These are phyloP conservation scores for Noctua pronuba DNA, from an alignment of 2,888 invertebrate species.

Conservation along the genomic window DNA sequence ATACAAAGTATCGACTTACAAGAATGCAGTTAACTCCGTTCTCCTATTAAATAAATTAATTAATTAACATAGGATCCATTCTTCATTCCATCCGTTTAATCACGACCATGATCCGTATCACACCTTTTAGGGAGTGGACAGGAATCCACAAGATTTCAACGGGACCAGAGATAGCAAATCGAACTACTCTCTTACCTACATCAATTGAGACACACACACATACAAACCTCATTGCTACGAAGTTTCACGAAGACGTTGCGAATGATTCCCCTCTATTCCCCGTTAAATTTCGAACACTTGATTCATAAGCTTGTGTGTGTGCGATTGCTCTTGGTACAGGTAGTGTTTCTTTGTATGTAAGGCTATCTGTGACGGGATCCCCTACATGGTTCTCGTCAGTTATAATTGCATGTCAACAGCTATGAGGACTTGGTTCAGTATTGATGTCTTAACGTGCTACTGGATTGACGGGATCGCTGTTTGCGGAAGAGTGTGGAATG, in stretches of 20 bases:
- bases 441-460: conserved; percentile 64
- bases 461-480: conserved; percentile 38
- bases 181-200: neutral
- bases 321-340: neutral
- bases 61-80: conserved; percentile 56
- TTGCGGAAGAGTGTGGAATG: conserved; percentile 53
- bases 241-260: neutral
- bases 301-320: conserved; percentile 27
- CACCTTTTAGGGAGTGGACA: conserved; percentile 52
- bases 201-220: conserved; percentile 30
- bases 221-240: neutral
- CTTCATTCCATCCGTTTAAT: conserved; percentile 55
- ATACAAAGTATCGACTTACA: conserved; percentile 8
- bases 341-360: conserved; percentile 5
- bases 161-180: conserved; percentile 43
- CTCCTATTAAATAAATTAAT: conserved; percentile 58
- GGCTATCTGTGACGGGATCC: conserved; percentile 61
- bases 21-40: conserved; percentile 55
- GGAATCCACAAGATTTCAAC: conserved; percentile 69
- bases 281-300: neutral
- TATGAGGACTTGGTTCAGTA: conserved; percentile 51
- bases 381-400: conserved; percentile 78
- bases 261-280: conserved; percentile 1
- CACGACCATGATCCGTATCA: conserved; percentile 65
- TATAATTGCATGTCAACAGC: conserved; percentile 74